Evolutionary conservation across 37 sponge, comb jelly and placozoan species (phyloP).

Genomic region (Cliona cf. orientalis): DNA sequence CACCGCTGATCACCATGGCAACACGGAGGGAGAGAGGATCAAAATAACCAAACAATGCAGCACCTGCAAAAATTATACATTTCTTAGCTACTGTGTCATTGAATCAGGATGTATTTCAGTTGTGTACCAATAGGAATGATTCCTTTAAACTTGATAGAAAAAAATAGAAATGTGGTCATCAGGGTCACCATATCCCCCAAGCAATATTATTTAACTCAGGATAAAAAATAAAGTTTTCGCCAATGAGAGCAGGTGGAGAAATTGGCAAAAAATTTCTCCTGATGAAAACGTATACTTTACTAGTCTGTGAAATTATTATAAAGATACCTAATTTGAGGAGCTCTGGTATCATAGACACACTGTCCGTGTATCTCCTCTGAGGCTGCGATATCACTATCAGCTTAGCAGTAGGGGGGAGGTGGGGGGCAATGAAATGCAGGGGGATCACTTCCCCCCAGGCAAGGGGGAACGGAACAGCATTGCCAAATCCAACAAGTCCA

Average conservation of each 20-base stretch:
- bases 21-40: conserved; percentile 23
- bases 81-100: too few relatives aligned
- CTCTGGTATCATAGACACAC: conserved; percentile 74
- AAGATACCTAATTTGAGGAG: conserved; percentile 46
- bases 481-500: conserved; percentile 66
- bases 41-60: conserved; percentile 28
- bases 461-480: conserved; percentile 63
- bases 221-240: too few relatives aligned
- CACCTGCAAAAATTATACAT: conserved; percentile 5
- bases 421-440: conserved; percentile 49
- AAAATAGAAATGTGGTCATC: too few relatives aligned
- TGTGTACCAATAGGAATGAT: too few relatives aligned
- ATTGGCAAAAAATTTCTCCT: too few relatives aligned
- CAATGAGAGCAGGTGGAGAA: too few relatives aligned
- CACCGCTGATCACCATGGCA: conserved; percentile 75
- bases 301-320: too few relatives aligned
- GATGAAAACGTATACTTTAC: too few relatives aligned
- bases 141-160: too few relatives aligned
- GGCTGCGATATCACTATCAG: conserved; percentile 74
- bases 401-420: neutral
- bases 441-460: conserved; percentile 84
- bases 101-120: too few relatives aligned
- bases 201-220: too few relatives aligned
- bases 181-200: too few relatives aligned
- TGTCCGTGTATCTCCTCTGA: conserved; percentile 62